Conservation (phyloP, 2,888 invertebrate genomes). For the Petrophora chlorosata region DNA sequence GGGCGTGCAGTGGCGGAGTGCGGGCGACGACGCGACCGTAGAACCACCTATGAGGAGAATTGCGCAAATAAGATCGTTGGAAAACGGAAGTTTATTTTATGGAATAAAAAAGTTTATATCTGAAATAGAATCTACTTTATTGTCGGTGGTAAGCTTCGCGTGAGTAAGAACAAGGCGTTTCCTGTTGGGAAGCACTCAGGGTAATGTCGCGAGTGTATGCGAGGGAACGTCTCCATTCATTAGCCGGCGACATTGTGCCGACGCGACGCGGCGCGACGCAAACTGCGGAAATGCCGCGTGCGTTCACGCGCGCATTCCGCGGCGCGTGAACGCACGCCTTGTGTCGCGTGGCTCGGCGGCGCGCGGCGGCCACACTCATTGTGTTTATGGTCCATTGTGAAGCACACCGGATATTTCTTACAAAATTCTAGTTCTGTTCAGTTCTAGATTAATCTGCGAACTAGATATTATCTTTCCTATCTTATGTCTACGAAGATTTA, state of each 20-base stretch:
- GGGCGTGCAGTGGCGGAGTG: constrained; percentile 12
- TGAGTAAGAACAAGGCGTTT: constrained; percentile 22
- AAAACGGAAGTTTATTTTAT: constrained; percentile 15
- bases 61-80: constrained; percentile 19
- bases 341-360: background rate
- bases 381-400: too few species aligned
- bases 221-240: constrained; percentile 15
- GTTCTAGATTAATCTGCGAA: too few species aligned
- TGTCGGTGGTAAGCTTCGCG: constrained; percentile 13
- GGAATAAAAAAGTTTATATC: constrained; percentile 19
- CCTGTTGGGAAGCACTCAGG: constrained; percentile 8
- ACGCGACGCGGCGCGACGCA: background rate
- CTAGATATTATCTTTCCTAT: too few species aligned
- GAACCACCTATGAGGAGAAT: constrained; percentile 10
- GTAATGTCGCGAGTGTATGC: constrained; percentile 3
- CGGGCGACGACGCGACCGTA: constrained; percentile 10
- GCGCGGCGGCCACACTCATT: background rate
- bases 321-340: background rate
- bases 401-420: too few species aligned
- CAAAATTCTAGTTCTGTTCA: too few species aligned
- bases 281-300: constrained; percentile 13
- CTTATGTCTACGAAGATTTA: too few species aligned
- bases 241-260: constrained; percentile 10
- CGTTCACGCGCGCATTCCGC: constrained; percentile 1
- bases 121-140: constrained; percentile 24